These are phyloP conservation scores for Drosophila ironensis DNA, from an alignment of 1,140 invertebrate species.

Conservation along the genomic window DNA sequence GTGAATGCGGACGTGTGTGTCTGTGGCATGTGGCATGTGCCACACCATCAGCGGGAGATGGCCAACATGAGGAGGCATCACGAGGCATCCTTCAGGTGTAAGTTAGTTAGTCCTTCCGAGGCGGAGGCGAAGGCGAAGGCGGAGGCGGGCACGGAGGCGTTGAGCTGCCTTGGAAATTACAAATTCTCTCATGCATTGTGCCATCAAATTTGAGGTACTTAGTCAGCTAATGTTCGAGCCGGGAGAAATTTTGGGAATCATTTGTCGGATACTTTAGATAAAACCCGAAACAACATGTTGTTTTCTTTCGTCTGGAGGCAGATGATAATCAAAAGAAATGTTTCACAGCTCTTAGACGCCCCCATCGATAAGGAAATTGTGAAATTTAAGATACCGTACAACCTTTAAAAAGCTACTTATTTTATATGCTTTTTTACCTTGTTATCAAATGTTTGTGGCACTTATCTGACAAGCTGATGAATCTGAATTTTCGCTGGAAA, in stretches of 20 bases:
- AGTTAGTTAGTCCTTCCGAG: conserved; percentile 28
- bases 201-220: conserved; percentile 38
- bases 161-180: conserved; percentile 13
- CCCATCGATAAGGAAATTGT: not conserved
- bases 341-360: not conserved
- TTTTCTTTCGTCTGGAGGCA: conserved; percentile 9
- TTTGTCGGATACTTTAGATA: conserved; percentile 41
- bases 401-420: not conserved
- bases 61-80: conserved; percentile 22
- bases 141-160: no score
- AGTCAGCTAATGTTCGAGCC: conserved; percentile 34
- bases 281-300: conserved; percentile 11
- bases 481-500: not conserved
- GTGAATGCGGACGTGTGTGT: not conserved
- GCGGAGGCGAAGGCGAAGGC: not conserved
- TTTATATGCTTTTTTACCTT: not conserved
- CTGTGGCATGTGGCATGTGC: conserved; percentile 10
- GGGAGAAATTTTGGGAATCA: conserved; percentile 42
- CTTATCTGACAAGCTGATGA: not conserved
- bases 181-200: conserved; percentile 40
- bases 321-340: conserved; percentile 37
- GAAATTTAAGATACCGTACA: not conserved
- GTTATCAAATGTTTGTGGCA: not conserved
- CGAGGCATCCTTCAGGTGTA: conserved; percentile 17
- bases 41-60: conserved; percentile 17